A percentile compares a stretch with the other conserved stretches of the same genome.
These are phyloP conservation scores for Brienomyrus longianalis DNA, from an alignment of 2,113 vertebrate genomes.

Conservation along the genomic window DNA sequence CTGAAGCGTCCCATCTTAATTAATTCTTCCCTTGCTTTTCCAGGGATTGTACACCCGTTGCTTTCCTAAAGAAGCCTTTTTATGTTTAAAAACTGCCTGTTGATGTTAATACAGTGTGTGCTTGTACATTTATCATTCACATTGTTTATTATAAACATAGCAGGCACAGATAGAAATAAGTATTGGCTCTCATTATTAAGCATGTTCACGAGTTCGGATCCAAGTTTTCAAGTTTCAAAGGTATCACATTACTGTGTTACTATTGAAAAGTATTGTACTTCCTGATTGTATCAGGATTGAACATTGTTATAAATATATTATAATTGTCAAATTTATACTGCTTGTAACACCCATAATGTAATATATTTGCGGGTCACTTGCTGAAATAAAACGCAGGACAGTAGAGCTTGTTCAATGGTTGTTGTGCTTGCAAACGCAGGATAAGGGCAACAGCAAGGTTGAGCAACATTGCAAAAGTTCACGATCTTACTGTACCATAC, in stretches of 20 bases:
- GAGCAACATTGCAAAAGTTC: neutral
- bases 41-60: constrained; percentile 4
- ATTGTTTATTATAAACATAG: neutral
- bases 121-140: neutral
- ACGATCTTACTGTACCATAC: neutral
- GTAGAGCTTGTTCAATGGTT: neutral
- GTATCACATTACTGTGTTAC: neutral
- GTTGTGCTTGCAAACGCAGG: neutral
- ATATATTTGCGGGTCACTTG: neutral
- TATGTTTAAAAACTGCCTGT: neutral
- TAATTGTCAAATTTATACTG: neutral
- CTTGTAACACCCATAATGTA: neutral
- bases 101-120: neutral
- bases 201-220: neutral
- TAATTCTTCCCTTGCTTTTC: constrained; percentile 29
- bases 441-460: neutral
- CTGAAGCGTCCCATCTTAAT: constrained; percentile 22
- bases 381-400: neutral
- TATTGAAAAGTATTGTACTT: neutral
- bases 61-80: neutral
- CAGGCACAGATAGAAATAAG: neutral
- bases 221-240: neutral
- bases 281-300: neutral
- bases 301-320: neutral
- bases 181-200: neutral